Conservation (phyloP, 1,140 invertebrate genomes). For the Cyphomyrmex costatus region DNA sequence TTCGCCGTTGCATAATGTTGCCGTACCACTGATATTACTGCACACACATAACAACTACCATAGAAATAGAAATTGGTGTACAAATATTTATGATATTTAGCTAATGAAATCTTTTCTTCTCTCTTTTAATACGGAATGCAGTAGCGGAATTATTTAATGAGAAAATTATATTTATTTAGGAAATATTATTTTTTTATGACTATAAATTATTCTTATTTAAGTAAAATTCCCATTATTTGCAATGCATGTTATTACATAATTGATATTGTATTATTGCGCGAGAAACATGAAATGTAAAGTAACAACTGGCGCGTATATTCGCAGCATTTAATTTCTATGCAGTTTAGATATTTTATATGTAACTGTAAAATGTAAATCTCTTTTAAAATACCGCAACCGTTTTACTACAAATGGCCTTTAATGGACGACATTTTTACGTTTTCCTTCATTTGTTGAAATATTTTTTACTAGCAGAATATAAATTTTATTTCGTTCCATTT, state of each 20-base stretch:
- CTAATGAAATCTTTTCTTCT: not conserved
- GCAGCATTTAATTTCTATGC: not conserved
- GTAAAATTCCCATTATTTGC: not conserved
- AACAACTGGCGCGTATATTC: not conserved
- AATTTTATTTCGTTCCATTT: not conserved
- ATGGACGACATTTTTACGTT: conserved; percentile 14
- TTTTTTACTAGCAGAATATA: conserved; percentile 11
- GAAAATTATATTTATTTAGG: not conserved
- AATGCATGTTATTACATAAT: not conserved
- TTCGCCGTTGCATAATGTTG: conserved; percentile 43
- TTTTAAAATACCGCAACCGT: conserved; percentile 32
- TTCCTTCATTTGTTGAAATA: not conserved
- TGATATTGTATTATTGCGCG: not conserved
- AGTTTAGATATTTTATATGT: conserved; percentile 2
- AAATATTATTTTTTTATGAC: not conserved
- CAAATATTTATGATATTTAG: conserved; percentile 1
- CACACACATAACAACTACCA: not conserved
- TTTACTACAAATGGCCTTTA: conserved; percentile 37
- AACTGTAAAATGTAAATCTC: conserved; percentile 28
- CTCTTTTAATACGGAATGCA: not conserved
- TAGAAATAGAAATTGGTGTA: not conserved
- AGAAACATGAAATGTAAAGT: not conserved
- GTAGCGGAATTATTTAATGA: not conserved
- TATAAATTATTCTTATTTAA: not conserved
- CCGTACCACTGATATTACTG: conserved; percentile 41